Evolutionary conservation across 2,888 invertebrate genomes (phyloP).

Genomic region (Heliconius hortense): DNA sequence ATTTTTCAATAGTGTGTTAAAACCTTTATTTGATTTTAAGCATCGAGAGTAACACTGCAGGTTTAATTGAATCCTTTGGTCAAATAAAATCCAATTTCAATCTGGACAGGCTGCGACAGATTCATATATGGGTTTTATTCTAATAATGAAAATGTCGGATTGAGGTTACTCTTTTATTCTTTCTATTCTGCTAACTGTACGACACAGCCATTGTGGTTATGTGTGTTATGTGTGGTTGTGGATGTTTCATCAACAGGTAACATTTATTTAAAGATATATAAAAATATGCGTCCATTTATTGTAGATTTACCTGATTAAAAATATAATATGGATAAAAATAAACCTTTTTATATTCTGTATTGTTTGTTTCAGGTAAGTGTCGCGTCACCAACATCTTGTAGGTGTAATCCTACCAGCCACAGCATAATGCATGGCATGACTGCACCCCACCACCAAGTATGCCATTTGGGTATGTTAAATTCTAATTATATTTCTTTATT

Average conservation of each 20-base stretch:
- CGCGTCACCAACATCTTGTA: slow-evolving; percentile 8
- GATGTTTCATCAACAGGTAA: neutral
- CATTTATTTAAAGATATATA: neutral
- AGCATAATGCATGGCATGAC: slow-evolving; percentile 33
- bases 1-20: neutral
- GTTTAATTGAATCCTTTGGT: slow-evolving; percentile 67
- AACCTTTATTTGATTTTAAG: slow-evolving; percentile 10
- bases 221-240: no score
- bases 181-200: neutral
- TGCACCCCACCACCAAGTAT: slow-evolving; percentile 48
- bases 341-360: neutral
- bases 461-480: slow-evolving; percentile 52
- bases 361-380: slow-evolving; percentile 60
- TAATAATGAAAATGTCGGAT: slow-evolving; percentile 40
- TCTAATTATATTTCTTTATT: neutral
- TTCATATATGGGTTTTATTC: slow-evolving; percentile 36
- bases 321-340: neutral
- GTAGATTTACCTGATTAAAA: neutral
- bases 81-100: slow-evolving; percentile 51
- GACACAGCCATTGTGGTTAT: slow-evolving; percentile 20
- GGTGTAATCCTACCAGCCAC: slow-evolving; percentile 30
- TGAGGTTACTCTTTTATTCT: slow-evolving; percentile 27
- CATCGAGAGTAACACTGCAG: slow-evolving; percentile 40
- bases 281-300: neutral
- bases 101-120: slow-evolving; percentile 45